A percentile compares a stretch with the other conserved stretches of the same genome.
These are phyloP conservation scores for Progne subis DNA, from an alignment of 2,113 vertebrate genomes.

Conservation along the genomic window DNA sequence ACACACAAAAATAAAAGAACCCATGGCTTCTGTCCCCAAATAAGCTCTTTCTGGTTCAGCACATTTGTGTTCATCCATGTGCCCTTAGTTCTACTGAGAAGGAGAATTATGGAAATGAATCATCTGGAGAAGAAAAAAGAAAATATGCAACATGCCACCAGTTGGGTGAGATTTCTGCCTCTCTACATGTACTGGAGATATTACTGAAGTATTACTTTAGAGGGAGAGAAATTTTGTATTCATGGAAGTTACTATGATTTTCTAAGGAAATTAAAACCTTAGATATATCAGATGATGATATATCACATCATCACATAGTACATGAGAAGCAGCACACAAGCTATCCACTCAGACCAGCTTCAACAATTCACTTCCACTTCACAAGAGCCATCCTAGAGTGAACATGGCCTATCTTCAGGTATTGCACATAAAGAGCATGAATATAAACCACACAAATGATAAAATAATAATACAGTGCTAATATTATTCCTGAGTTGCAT, in stretches of 20 bases:
- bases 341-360: background rate
- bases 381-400: background rate
- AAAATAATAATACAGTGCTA: background rate
- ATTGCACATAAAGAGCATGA: background rate
- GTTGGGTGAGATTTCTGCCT: background rate
- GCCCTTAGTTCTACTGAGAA: background rate
- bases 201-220: rapidly evolving
- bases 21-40: background rate
- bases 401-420: background rate
- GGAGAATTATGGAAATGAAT: background rate
- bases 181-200: background rate
- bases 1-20: background rate
- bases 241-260: background rate
- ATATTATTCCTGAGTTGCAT: background rate
- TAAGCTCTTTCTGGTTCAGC: background rate
- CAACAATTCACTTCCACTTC: background rate
- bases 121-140: background rate
- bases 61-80: background rate
- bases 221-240: background rate
- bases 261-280: background rate
- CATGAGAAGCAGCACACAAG: background rate
- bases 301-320: background rate
- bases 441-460: background rate
- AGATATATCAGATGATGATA: no score
- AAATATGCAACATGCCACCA: background rate